phyloP scores from a whole-genome alignment of 1,140 invertebrate genomes.

The Orussus abietinus region DNA sequence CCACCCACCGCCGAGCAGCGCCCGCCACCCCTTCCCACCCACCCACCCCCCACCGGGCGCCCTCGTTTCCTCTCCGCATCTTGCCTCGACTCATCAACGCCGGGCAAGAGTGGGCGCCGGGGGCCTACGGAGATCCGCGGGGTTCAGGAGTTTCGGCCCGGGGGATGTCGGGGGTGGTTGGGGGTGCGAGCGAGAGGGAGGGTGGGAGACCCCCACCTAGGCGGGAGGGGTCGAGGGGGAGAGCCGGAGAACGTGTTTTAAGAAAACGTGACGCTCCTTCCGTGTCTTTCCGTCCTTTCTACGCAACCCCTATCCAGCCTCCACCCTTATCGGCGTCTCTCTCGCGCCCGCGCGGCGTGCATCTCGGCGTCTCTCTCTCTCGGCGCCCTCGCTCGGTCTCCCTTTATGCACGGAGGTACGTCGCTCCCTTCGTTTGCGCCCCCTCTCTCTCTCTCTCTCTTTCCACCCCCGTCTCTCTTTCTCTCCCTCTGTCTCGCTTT shows the following conservation, averaged over 20 bases:
- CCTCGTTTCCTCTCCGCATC: conserved; percentile 31
- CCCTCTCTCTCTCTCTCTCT: too few relatives aligned
- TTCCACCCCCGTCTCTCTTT: too few relatives aligned
- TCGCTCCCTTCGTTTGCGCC: too few relatives aligned
- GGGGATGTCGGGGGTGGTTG: not conserved
- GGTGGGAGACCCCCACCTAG: not conserved
- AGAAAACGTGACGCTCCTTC: conserved; percentile 31
- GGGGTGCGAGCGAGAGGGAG: conserved; percentile 5
- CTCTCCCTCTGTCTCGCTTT: not conserved
- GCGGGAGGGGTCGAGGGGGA: conserved; percentile 9
- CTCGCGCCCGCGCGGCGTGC: not conserved
- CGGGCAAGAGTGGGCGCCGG: conserved; percentile 30
- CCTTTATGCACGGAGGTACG: too few relatives aligned
- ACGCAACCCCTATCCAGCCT: not conserved
- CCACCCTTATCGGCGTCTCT: conserved; percentile 1
- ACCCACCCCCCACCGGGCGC: conserved; percentile 13
- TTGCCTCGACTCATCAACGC: conserved; percentile 50
- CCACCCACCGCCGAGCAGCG: conserved; percentile 16
- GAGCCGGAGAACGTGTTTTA: conserved; percentile 28
- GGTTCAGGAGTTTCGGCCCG: not conserved
- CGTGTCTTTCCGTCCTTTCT: not conserved
- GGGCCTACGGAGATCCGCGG: conserved; percentile 22
- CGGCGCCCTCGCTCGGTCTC: too few relatives aligned
- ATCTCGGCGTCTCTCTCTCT: not conserved
- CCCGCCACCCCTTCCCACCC: conserved; percentile 7